Evolutionary conservation across 2,888 invertebrate genomes (phyloP).

Genomic region (Noctua comes): DNA sequence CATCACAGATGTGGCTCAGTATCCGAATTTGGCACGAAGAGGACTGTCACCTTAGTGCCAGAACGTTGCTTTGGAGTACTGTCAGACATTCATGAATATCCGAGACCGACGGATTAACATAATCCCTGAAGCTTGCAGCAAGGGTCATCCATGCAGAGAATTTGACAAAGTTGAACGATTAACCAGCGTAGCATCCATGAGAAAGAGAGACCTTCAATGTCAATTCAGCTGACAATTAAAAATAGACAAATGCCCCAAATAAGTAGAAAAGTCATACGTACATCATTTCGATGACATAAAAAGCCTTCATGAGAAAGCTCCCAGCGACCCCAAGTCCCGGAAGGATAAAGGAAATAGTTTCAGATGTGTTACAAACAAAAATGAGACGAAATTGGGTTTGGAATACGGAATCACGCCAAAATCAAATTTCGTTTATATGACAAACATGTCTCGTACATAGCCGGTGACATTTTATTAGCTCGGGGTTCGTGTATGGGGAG

Average conservation of each 20-base stretch:
- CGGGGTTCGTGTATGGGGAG: slow-evolving; percentile 73
- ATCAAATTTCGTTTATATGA: slow-evolving; percentile 84
- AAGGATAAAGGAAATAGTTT: slow-evolving; percentile 74
- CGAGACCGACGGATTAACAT: slow-evolving; percentile 10
- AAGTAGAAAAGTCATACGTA: slow-evolving; percentile 11
- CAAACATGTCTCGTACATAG: slow-evolving; percentile 81
- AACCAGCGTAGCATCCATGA: not conserved
- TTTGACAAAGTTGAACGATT: not conserved
- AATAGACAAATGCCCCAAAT: not conserved
- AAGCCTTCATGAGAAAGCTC: slow-evolving; percentile 64
- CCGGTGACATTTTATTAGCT: slow-evolving; percentile 84
- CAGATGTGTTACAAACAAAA: slow-evolving; percentile 77
- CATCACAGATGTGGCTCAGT: not conserved
- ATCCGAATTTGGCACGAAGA: slow-evolving; percentile 9
- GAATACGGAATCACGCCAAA: slow-evolving; percentile 78
- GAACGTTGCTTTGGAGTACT: slow-evolving; percentile 11
- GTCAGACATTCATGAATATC: slow-evolving; percentile 36
- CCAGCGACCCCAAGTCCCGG: slow-evolving; percentile 61
- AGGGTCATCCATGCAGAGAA: slow-evolving; percentile 14
- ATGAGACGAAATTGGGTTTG: slow-evolving; percentile 78
- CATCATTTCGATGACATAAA: slow-evolving; percentile 37
- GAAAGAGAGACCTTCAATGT: too few relatives aligned
- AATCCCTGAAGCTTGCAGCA: slow-evolving; percentile 16
- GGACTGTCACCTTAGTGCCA: slow-evolving; percentile 2
- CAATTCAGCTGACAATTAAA: not conserved